Conservation (phyloP, 2,888 invertebrate genomes). For the Scaptodrosophila latifasciaeformis region DNA sequence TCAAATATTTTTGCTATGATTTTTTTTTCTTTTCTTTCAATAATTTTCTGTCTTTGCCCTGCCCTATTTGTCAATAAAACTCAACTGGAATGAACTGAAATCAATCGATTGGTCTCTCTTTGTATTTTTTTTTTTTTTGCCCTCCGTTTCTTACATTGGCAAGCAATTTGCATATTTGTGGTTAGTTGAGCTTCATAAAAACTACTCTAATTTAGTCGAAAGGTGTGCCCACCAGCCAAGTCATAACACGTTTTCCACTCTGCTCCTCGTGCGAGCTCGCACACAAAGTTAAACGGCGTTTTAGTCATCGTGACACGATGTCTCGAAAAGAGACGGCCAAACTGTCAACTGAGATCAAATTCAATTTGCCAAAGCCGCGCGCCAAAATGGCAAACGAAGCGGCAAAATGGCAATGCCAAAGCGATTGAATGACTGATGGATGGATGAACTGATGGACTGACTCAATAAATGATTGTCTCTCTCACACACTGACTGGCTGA, state of each 20-base stretch:
- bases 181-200: conserved; percentile 26
- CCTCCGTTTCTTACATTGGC: too few relatives aligned
- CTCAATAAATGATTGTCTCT: conserved; percentile 10
- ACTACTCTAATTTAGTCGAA: conserved; percentile 43
- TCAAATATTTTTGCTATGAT: too few relatives aligned
- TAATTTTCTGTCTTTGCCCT: too few relatives aligned
- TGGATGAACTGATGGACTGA: conserved; percentile 10
- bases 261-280: conserved; percentile 18
- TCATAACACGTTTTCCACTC: conserved; percentile 31
- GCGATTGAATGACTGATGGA: conserved; percentile 43
- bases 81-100: conserved; percentile 30
- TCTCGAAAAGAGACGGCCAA: conserved; percentile 22
- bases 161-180: conserved; percentile 54
- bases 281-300: conserved; percentile 53
- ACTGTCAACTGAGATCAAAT: conserved; percentile 51
- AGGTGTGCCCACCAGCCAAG: conserved; percentile 47
- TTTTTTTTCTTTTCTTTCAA: too few relatives aligned
- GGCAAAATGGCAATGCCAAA: conserved; percentile 28
- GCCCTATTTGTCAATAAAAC: too few relatives aligned
- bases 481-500: conserved; percentile 38
- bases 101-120: conserved; percentile 31
- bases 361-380: conserved; percentile 46
- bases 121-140: conserved; percentile 12
- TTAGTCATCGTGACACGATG: conserved; percentile 39
- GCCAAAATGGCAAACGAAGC: conserved; percentile 13